Evolutionary conservation across 1,140 invertebrate species (phyloP).

Genomic region (Drosophila sturtevanti): DNA sequence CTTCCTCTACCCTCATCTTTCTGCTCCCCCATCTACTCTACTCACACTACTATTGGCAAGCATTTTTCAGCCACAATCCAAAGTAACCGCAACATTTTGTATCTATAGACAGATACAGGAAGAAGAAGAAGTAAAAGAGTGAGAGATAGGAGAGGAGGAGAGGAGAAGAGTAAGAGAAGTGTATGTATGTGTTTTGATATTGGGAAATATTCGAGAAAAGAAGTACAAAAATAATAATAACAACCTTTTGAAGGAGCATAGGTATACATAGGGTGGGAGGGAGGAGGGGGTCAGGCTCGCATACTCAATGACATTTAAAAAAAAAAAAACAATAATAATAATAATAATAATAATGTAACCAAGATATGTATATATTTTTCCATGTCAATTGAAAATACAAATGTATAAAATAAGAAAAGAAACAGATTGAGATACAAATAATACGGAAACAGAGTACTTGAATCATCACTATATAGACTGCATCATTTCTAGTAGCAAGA

Average conservation of each 20-base stretch:
- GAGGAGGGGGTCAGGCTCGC: neutral
- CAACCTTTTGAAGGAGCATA: neutral
- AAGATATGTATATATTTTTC: conserved; percentile 17
- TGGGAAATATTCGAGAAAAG: conserved; percentile 21
- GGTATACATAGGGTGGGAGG: no score
- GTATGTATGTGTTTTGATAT: conserved; percentile 56
- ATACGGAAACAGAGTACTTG: conserved; percentile 20
- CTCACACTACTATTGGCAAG: neutral
- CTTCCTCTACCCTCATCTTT: neutral
- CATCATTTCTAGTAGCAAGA: no score
- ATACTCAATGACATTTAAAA: neutral
- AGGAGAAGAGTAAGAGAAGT: conserved; percentile 46
- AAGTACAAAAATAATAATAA: neutral
- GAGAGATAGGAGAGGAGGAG: conserved; percentile 36
- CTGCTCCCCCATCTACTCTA: neutral
- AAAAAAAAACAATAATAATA: neutral
- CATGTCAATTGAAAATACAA: conserved; percentile 42
- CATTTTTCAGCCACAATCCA: conserved; percentile 22
- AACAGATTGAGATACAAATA: conserved; percentile 10
- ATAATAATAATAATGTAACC: no score
- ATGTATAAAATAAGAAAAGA: neutral
- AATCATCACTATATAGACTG: conserved; percentile 25
- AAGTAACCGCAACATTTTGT: conserved; percentile 53
- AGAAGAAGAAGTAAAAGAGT: neutral
- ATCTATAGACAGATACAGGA: conserved; percentile 1